Conservation (phyloP, 2,113 vertebrate genomes). For the Thinocorus orbignyianus region DNA sequence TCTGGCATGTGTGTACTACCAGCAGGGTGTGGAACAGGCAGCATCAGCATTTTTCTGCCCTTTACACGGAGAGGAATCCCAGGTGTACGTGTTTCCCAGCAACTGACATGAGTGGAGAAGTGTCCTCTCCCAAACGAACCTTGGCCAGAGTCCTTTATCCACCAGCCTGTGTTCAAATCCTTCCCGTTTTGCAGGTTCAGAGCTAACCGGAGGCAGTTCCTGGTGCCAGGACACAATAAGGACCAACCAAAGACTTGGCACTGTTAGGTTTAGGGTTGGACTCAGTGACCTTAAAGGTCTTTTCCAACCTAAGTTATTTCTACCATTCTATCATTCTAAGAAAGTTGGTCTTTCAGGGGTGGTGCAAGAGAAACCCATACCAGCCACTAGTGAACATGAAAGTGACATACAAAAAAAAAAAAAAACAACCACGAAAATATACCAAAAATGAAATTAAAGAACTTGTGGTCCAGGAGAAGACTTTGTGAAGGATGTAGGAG, state of each 20-base stretch:
- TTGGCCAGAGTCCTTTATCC: not conserved
- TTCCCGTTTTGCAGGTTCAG: not conserved
- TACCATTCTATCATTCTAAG: not conserved
- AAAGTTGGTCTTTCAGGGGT: not conserved
- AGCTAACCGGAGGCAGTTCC: not conserved
- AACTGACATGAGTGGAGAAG: fast-evolving
- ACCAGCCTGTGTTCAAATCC: not conserved
- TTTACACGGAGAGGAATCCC: fast-evolving
- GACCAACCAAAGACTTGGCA: not conserved
- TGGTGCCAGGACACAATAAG: not conserved
- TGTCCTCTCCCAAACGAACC: not conserved
- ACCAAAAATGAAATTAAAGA: not conserved
- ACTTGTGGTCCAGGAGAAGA: not conserved
- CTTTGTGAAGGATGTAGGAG: not conserved
- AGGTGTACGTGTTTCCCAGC: not conserved
- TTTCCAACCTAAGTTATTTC: not conserved
- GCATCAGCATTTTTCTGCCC: not conserved
- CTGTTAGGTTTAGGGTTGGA: not conserved
- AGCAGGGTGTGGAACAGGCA: not conserved
- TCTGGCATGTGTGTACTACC: not conserved
- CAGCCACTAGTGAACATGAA: not conserved
- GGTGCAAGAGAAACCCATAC: not conserved
- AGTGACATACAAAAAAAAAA: not conserved
- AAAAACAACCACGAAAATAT: too few relatives aligned
- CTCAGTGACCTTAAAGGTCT: not conserved